Evolutionary conservation across 2,797 vertebrate species (phyloP).

Genomic region (Spheniscus humboldti): DNA sequence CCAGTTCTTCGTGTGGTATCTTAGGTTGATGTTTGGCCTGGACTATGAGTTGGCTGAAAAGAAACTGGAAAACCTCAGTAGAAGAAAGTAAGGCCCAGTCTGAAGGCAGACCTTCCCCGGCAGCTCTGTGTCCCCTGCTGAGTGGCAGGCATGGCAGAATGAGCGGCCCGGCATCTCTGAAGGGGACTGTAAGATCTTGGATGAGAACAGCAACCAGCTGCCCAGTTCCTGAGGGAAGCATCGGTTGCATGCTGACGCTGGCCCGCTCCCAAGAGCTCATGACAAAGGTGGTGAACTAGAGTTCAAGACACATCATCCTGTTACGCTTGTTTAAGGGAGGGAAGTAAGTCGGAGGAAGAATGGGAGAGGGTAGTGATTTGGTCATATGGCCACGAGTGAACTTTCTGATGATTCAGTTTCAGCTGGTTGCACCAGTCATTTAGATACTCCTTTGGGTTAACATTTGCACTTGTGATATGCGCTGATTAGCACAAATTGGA

Average conservation of each 20-base stretch:
- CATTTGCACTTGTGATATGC: background rate
- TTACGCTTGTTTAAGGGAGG: background rate
- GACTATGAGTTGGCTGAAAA: background rate
- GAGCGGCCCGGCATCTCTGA: background rate
- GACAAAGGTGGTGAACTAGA: background rate
- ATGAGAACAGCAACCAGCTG: background rate
- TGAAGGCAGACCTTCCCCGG: background rate
- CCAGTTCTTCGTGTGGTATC: background rate
- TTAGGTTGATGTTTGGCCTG: background rate
- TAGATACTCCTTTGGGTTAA: background rate
- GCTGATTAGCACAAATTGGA: slow-evolving; percentile 6
- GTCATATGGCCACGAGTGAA: background rate
- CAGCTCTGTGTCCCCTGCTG: background rate
- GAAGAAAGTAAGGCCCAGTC: background rate
- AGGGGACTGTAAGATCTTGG: background rate
- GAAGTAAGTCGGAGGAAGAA: background rate
- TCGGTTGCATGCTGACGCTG: background rate
- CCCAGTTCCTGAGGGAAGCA: background rate
- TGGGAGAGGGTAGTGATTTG: background rate
- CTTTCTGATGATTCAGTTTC: background rate
- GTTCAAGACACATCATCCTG: background rate
- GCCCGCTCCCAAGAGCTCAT: background rate
- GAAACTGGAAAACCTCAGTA: background rate
- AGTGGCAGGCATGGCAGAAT: background rate
- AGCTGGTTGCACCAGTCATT: background rate